Percentiles rank a stretch among this genome's conserved stretches.
phyloP scores from a whole-genome alignment of 2,797 vertebrate species.

The Phalanger gymnotis region DNA sequence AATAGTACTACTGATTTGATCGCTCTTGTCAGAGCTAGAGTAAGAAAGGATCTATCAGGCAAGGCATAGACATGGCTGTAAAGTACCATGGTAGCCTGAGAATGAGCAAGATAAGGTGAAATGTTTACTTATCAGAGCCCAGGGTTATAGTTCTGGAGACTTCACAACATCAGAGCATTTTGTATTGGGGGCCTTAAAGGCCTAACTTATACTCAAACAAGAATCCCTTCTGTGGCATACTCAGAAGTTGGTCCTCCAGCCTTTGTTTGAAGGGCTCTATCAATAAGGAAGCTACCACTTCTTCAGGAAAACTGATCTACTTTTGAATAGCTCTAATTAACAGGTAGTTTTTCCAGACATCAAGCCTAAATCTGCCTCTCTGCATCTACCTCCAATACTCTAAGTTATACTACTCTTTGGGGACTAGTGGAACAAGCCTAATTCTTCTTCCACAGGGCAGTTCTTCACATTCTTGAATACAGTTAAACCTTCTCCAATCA shows the following conservation, averaged over 20 bases:
- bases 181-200: neutral
- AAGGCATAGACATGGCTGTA: neutral
- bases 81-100: neutral
- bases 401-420: neutral
- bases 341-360: neutral
- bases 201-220: neutral
- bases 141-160: neutral
- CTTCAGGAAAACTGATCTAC: neutral
- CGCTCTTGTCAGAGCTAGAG: neutral
- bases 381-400: neutral
- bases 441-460: neutral
- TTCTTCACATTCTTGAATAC: neutral
- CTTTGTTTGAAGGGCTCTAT: neutral
- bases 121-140: neutral
- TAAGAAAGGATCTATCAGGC: neutral
- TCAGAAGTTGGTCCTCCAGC: neutral
- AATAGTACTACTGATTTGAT: neutral
- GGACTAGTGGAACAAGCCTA: neutral
- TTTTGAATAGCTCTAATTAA: neutral
- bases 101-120: neutral
- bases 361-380: neutral
- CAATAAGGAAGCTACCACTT: neutral
- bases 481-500: neutral
- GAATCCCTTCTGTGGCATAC: neutral
- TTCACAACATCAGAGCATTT: neutral